Evolutionary conservation across 1,140 invertebrate species (phyloP).

Genomic region (Trichonephila clavipes): DNA sequence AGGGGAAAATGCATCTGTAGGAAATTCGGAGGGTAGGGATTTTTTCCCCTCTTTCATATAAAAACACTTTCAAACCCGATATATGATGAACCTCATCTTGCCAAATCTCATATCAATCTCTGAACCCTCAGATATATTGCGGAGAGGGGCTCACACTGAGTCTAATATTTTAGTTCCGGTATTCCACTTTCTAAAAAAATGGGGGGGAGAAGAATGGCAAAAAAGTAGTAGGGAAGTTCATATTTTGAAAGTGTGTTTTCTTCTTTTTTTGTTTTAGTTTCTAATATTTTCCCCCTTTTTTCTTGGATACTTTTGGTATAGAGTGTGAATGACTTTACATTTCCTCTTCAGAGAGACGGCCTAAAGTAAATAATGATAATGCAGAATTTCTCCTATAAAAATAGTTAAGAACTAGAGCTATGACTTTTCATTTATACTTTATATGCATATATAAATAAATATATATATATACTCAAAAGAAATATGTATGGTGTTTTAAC

Average conservation of each 20-base stretch:
- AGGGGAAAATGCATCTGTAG: not conserved
- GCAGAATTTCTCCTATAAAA: no score
- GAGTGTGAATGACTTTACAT: no score
- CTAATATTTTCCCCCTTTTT: not conserved
- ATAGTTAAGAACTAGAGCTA: no score
- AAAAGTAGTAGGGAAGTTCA: not conserved
- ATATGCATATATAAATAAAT: no score
- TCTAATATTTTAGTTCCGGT: constrained; percentile 32
- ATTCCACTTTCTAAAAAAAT: not conserved
- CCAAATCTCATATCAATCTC: constrained; percentile 45
- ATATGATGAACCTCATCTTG: constrained; percentile 35
- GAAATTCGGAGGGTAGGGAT: not conserved
- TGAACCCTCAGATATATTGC: not conserved
- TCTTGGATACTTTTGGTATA: no score
- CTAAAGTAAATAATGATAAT: no score
- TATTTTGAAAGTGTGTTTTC: not conserved
- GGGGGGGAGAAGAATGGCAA: not conserved
- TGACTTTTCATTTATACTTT: no score
- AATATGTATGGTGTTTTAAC: no score
- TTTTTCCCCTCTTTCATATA: not conserved
- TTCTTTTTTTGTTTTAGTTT: not conserved
- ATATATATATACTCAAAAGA: no score
- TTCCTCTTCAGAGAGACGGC: no score
- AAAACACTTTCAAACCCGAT: constrained; percentile 26
- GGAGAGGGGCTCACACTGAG: not conserved